Base-by-base conservation (phyloP, 37 sponge, comb jelly and placozoan species). In the Oopsacas minuta region DNA sequence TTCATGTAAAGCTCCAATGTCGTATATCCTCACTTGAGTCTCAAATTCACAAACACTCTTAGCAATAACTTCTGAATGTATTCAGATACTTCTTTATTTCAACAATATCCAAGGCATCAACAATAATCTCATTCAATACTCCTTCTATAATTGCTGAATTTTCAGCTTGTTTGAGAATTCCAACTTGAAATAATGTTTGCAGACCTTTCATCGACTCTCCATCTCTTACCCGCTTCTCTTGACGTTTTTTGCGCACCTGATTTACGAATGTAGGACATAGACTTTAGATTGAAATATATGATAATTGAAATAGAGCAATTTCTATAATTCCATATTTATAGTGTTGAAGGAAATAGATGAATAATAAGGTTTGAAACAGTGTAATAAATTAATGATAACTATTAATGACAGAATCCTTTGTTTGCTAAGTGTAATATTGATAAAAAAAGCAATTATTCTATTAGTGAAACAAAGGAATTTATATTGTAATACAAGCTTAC, bases 181-280 rank as follows among this genome's bases (percentile, higher is more conserved):
- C 75, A 12, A 61, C 75, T 61, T 61, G 75, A 61, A 46, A 46
- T 46, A 46, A 61, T 61, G 75, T 61, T 61, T 61, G 75, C 75
- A 61, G 22, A 10, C 75, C 7, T 61, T 61, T 61, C 75, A 61
- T 61, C 22, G 75, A 61, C 75, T 61, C 75, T 61, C 75, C 75
- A 61, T 61, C 75, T 61, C 75, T 61, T 61, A 61, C 7, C 75
- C 75, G 75, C 75, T 61, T 61, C 75, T 61, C 75, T 61, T 61
- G 17, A 61, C 75, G 75, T 61, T 61, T 61, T n/a, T 61, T 61
- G 75, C 22, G 75, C 75, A 61, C 75, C 75, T 61, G 75, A 61
- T 12, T 61, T 61, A 61, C 28, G 75, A 61, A 61, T n/a, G 75
- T 61, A 61, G 75, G 75, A 61, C 75, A 61, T 61, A 61, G 7